These are phyloP conservation scores for Hylaea fasciaria DNA, from an alignment of 2,888 invertebrate genomes.

Conservation along the genomic window DNA sequence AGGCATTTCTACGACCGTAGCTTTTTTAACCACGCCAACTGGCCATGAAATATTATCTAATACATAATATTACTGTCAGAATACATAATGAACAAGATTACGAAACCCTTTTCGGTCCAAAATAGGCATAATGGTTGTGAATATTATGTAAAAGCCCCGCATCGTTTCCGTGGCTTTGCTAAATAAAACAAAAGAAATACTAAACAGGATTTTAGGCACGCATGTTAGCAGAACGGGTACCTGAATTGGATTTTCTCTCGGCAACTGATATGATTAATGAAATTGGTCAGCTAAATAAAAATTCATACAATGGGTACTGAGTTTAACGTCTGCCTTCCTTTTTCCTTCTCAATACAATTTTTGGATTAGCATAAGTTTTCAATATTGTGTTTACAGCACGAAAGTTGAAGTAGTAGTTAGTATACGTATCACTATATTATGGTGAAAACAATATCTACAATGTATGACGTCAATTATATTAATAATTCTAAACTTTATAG, in stretches of 20 bases:
- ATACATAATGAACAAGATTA: slow-evolving; percentile 49
- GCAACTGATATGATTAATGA: slow-evolving; percentile 38
- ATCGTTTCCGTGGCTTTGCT: slow-evolving; percentile 37
- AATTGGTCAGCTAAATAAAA: slow-evolving; percentile 31
- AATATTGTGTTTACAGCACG: no score
- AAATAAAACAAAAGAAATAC: slow-evolving; percentile 48
- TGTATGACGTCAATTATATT: no score
- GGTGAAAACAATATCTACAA: no score
- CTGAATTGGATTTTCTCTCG: slow-evolving; percentile 32
- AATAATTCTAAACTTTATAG: no score
- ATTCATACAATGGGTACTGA: slow-evolving; percentile 5
- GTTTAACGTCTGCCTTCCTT: background rate
- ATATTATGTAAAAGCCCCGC: slow-evolving; percentile 46
- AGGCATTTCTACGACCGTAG: slow-evolving; percentile 22
- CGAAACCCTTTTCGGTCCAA: slow-evolving; percentile 48
- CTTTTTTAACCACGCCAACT: slow-evolving; percentile 36
- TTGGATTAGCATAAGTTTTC: no score
- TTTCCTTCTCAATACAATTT: no score
- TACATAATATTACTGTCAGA: slow-evolving; percentile 40
- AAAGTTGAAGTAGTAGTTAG: no score
- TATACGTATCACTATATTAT: no score
- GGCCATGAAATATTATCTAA: slow-evolving; percentile 31
- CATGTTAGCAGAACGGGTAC: slow-evolving; percentile 41
- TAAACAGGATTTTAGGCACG: slow-evolving; percentile 40
- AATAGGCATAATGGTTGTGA: slow-evolving; percentile 45